phyloP scores from a whole-genome alignment of 37 sponge, comb jelly and placozoan genomes.

The Dysidea cf. avara region DNA sequence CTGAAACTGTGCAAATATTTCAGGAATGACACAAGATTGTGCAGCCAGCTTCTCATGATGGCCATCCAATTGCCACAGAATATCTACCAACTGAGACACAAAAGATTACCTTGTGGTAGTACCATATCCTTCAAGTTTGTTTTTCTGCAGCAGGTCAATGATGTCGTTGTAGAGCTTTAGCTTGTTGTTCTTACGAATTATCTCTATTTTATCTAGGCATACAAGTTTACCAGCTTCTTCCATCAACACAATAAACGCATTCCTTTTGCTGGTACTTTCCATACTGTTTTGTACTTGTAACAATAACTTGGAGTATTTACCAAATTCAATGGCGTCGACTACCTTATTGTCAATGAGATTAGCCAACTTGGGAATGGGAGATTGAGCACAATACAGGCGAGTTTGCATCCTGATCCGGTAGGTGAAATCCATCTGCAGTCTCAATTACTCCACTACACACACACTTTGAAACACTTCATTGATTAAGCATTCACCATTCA shows the following conservation, averaged over 20 bases:
- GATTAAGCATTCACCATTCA: conserved; percentile 8
- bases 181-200: conserved; percentile 8
- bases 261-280: no score
- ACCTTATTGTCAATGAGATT: no score
- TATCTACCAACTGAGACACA: background rate
- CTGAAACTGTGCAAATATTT: background rate
- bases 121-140: no score
- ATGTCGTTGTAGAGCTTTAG: conserved; percentile 5
- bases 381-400: conserved; percentile 6
- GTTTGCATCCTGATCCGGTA: background rate
- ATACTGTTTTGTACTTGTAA: no score
- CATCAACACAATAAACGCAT: conserved; percentile 10
- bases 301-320: background rate
- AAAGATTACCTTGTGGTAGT: no score
- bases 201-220: conserved; percentile 10
- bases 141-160: conserved; percentile 4
- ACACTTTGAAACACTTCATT: conserved; percentile 9
- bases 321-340: conserved; percentile 16
- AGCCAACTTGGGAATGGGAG: no score
- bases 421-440: conserved; percentile 13
- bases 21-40: conserved; percentile 9
- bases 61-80: conserved; percentile 3
- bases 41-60: conserved; percentile 9
- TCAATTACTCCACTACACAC: background rate
- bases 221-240: background rate